Percentiles rank a stretch among this genome's conserved stretches.
Conservation (phyloP, 2,113 vertebrate species). For the Taxidea taxus region DNA sequence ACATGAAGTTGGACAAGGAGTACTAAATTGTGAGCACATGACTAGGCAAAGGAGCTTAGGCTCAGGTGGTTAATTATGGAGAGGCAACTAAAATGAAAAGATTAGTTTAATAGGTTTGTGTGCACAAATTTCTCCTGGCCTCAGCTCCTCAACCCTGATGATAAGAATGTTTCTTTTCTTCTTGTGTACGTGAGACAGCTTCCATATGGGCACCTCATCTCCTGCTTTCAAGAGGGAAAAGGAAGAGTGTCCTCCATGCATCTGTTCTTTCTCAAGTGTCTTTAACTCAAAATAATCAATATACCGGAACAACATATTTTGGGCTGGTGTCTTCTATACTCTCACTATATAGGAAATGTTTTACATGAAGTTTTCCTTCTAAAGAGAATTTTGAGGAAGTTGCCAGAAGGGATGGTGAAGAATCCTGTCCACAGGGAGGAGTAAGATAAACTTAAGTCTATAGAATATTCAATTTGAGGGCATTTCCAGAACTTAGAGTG, state of each 20-base stretch:
- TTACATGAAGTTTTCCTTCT: neutral
- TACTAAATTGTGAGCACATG: neutral
- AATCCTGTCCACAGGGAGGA: neutral
- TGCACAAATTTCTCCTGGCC: neutral
- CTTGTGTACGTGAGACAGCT: neutral
- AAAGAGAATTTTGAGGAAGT: neutral
- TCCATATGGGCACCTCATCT: neutral
- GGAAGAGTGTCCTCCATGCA: neutral
- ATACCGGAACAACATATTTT: neutral
- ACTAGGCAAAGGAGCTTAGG: neutral
- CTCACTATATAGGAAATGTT: neutral
- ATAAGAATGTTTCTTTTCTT: neutral
- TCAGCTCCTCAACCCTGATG: neutral
- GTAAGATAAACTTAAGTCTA: neutral
- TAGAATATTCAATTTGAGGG: neutral
- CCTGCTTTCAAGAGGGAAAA: neutral
- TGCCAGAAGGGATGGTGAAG: neutral
- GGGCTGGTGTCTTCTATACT: neutral
- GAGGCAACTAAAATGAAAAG: neutral
- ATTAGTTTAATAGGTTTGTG: neutral
- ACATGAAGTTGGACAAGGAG: neutral
- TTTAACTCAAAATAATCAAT: neutral
- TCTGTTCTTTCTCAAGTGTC: neutral
- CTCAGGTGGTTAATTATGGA: neutral
- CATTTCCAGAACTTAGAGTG: neutral